Conservation (phyloP, 1,140 invertebrate species). For the Neoseiulus cucumeris region DNA sequence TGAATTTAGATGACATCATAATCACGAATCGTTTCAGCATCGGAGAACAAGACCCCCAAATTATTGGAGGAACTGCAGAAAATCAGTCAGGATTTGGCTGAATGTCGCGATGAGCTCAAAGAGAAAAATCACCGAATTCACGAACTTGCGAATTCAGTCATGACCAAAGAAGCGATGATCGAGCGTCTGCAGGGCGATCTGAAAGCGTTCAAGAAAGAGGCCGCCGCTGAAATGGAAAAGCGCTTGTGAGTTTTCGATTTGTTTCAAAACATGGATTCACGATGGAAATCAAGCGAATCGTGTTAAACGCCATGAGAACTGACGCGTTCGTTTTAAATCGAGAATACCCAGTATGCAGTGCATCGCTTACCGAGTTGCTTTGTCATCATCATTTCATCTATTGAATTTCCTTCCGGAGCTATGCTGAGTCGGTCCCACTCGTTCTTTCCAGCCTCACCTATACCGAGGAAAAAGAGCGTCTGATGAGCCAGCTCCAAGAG, state of each 20-base stretch:
- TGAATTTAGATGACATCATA: too few species aligned
- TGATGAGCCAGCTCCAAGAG: conserved; percentile 5
- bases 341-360: too few species aligned
- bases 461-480: neutral
- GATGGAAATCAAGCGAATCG: too few species aligned
- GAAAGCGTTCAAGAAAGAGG: conserved; percentile 9
- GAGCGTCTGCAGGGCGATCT: neutral
- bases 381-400: too few species aligned
- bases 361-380: too few species aligned
- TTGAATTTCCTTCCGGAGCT: too few species aligned
- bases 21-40: neutral
- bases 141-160: neutral
- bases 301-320: too few species aligned
- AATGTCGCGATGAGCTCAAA: neutral
- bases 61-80: neutral
- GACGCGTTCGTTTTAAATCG: too few species aligned
- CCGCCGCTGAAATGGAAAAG: conserved; percentile 3
- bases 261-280: too few species aligned
- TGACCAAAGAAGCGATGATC: conserved; percentile 8
- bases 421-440: too few species aligned
- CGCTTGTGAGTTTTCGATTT: neutral
- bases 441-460: neutral
- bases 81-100: neutral
- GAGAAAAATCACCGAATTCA: conserved; percentile 3
- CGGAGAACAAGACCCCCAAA: conserved; percentile 6